These are phyloP conservation scores for Varanus komodoensis DNA, from an alignment of 2,113 vertebrate genomes.

Conservation along the genomic window DNA sequence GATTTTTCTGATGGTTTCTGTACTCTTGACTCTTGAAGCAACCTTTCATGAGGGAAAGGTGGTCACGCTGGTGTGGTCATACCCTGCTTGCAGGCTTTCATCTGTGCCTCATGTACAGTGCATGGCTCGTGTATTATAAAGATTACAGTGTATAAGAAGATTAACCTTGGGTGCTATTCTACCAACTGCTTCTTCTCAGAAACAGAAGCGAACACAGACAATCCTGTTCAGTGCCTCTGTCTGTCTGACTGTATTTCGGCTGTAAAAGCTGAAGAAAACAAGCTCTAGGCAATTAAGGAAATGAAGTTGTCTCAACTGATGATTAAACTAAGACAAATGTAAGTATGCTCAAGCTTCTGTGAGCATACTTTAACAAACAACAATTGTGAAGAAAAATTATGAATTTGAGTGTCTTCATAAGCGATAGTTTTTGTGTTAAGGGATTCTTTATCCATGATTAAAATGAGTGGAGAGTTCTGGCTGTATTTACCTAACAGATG, in stretches of 20 bases:
- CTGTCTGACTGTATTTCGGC: background rate
- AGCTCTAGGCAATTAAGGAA: background rate
- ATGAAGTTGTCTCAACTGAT: background rate
- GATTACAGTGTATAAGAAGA: slow-evolving; percentile 67
- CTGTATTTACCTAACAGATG: background rate
- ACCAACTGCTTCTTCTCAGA: background rate
- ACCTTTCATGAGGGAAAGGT: rapidly evolving
- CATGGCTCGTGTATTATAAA: slow-evolving; percentile 46
- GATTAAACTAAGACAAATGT: rapidly evolving
- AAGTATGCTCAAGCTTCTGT: slow-evolving; percentile 27
- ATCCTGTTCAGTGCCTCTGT: slow-evolving; percentile 6
- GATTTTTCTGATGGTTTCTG: rapidly evolving
- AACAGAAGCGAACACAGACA: background rate
- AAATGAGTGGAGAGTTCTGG: background rate
- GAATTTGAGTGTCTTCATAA: background rate
- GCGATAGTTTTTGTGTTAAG: background rate
- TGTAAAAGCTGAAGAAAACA: background rate
- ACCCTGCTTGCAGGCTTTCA: slow-evolving; percentile 49
- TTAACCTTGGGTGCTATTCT: slow-evolving; percentile 50
- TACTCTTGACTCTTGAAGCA: background rate
- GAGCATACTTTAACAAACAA: slow-evolving; percentile 49
- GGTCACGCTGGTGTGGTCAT: background rate
- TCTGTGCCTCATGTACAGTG: slow-evolving; percentile 36
- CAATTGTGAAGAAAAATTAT: background rate
- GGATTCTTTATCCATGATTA: background rate